Evolutionary conservation across 2,797 vertebrate genomes (phyloP), one percentile per base, ranked within the genome.

Genomic region (Trematomus bernacchii): DNA sequence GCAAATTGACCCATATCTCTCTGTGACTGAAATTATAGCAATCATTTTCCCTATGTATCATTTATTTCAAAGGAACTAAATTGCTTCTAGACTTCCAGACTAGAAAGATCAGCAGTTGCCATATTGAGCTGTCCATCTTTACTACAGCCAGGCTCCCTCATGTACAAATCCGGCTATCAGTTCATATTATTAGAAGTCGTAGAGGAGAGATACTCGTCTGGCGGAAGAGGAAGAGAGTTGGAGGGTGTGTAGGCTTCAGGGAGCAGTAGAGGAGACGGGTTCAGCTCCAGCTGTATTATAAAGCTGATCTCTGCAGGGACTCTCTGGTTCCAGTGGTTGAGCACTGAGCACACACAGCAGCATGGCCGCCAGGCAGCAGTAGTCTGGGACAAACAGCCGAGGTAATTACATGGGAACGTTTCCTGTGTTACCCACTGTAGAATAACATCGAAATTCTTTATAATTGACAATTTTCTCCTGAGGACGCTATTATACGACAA

Each of bases 281-380:
- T 72, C 60, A 59, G 74, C 46, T 73, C 53, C 61, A 47, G 68
- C 73, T 53, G 67, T 58, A 71, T 85, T 73, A 75, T 18, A 58
- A 1, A 15, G 69, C 67, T 64, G 79, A 68, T 84, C 79, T 85
- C 83, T 83, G 86, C 73, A 65, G 86, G 83, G 82, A 83, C 67
- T 50, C 74, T 59, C 60, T 68, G 82, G 84, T 86, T 86, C 86
- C 84, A 71, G 15, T 79, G 81, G 70, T 18, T 85, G 85, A 84
- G 51, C 77, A 79, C n/a, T 85, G 78, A 82, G 55, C 82, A 85
- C 78, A 69, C 63, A 67, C 75, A 60, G 67, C 54, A 60, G 43
- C 66, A 62, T 57, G 65, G 78, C 69, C 57, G 60, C 71, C 74
- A 42, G 79, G 84, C 74, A 76, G 79, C 61, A 16, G 47, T 3